phyloP scores from a whole-genome alignment of 2,888 invertebrate genomes.

The Lithosia quadra region DNA sequence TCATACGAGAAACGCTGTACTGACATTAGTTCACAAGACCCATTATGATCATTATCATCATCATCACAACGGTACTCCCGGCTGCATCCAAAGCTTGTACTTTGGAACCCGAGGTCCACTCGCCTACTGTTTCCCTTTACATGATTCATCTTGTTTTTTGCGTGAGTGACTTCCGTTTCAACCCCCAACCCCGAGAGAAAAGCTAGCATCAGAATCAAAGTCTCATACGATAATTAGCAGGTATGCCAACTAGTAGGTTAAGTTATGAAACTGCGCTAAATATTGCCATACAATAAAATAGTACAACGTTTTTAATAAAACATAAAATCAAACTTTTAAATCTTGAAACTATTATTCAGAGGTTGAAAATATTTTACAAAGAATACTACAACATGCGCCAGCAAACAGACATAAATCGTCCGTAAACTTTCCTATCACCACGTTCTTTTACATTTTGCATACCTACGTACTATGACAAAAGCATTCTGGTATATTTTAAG shows the following conservation, averaged over 20 bases:
- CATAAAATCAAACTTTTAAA: conserved; percentile 35
- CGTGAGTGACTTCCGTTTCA: too few species aligned
- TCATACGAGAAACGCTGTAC: too few species aligned
- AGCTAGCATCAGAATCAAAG: too few species aligned
- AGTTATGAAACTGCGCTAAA: not conserved
- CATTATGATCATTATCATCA: too few species aligned
- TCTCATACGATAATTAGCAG: too few species aligned
- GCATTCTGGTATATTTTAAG: conserved; percentile 41
- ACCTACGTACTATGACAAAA: conserved; percentile 39
- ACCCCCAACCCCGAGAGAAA: too few species aligned
- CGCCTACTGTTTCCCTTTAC: too few species aligned
- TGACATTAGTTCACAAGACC: not conserved
- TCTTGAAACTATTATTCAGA: conserved; percentile 28
- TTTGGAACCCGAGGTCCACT: too few species aligned
- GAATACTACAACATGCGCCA: conserved; percentile 37
- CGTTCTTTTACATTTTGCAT: conserved; percentile 43
- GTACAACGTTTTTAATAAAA: conserved; percentile 20
- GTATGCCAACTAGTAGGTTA: too few species aligned
- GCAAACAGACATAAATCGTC: conserved; percentile 49
- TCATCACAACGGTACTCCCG: too few species aligned
- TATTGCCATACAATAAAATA: not conserved
- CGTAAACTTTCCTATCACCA: conserved; percentile 49
- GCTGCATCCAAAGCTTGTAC: too few species aligned
- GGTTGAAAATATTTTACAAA: conserved; percentile 40
- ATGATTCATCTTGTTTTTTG: too few species aligned